Percentiles rank a stretch among this genome's conserved stretches.
These are phyloP conservation scores for Tetropium fuscum DNA, from an alignment of 2,888 invertebrate genomes.

Conservation along the genomic window DNA sequence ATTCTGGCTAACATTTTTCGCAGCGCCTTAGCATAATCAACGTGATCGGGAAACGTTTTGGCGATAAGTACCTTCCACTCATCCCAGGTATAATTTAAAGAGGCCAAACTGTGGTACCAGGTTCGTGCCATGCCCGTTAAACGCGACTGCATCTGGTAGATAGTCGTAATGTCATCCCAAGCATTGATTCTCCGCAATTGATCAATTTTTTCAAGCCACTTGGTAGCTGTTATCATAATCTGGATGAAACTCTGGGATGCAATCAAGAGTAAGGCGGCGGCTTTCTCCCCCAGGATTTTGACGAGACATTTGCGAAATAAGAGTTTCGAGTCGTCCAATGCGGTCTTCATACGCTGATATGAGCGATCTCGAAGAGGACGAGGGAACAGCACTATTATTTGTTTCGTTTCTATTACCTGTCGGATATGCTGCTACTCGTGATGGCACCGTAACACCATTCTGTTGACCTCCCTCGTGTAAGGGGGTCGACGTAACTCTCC, in stretches of 20 bases:
- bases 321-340: too few species aligned
- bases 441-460: too few species aligned
- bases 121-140: constrained; percentile 40
- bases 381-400: too few species aligned
- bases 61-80: constrained; percentile 39
- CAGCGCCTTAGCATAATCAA: constrained; percentile 33
- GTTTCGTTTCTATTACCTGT: too few species aligned
- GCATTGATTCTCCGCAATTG: constrained; percentile 37
- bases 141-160: constrained; percentile 40
- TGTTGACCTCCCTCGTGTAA: too few species aligned
- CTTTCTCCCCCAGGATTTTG: too few species aligned
- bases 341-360: too few species aligned
- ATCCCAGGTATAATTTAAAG: constrained; percentile 36
- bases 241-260: constrained; percentile 36
- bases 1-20: constrained; percentile 34
- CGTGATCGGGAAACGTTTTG: constrained; percentile 39
- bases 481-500: too few species aligned
- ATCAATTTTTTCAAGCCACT: constrained; percentile 45
- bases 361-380: too few species aligned
- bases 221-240: constrained; percentile 33
- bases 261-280: too few species aligned
- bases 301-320: too few species aligned
- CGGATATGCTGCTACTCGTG: too few species aligned
- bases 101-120: constrained; percentile 41
- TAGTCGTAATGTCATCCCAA: constrained; percentile 39